A percentile compares a stretch with the other conserved stretches of the same genome.
phyloP scores from a whole-genome alignment of 2,113 vertebrate species.

The Catharus bicknelli region DNA sequence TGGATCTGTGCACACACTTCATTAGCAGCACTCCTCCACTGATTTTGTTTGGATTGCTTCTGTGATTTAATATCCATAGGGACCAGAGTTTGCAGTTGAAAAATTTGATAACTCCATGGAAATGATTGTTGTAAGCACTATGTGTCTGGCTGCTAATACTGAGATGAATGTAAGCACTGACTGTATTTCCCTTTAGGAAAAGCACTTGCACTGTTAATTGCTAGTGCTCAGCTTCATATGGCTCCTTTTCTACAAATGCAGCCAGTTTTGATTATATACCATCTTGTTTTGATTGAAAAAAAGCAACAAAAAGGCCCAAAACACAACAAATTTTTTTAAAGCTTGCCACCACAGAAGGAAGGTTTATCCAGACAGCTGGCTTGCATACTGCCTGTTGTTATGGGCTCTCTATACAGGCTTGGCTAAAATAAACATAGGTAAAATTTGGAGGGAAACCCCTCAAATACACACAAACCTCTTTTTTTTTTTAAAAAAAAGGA shows the following conservation, averaged over 20 bases:
- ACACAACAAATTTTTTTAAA: background rate
- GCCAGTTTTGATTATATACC: background rate
- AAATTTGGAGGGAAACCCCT: rapidly evolving
- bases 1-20: background rate
- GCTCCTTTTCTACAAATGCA: background rate
- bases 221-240: background rate
- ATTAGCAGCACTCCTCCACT: background rate
- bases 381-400: background rate
- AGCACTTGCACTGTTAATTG: background rate
- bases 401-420: background rate
- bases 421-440: background rate
- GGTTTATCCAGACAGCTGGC: background rate
- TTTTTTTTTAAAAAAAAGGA: rapidly evolving
- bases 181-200: background rate
- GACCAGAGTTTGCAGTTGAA: background rate
- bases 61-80: conserved; percentile 5
- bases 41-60: conserved; percentile 24
- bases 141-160: background rate
- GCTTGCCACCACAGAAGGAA: background rate
- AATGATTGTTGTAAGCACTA: background rate
- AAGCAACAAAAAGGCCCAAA: background rate
- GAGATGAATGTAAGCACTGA: background rate
- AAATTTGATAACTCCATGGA: conserved; percentile 12
- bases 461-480: background rate
- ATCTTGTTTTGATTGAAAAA: background rate